Evolutionary conservation across 2,113 vertebrate genomes (phyloP).

Genomic region (Bubo blakistoni): DNA sequence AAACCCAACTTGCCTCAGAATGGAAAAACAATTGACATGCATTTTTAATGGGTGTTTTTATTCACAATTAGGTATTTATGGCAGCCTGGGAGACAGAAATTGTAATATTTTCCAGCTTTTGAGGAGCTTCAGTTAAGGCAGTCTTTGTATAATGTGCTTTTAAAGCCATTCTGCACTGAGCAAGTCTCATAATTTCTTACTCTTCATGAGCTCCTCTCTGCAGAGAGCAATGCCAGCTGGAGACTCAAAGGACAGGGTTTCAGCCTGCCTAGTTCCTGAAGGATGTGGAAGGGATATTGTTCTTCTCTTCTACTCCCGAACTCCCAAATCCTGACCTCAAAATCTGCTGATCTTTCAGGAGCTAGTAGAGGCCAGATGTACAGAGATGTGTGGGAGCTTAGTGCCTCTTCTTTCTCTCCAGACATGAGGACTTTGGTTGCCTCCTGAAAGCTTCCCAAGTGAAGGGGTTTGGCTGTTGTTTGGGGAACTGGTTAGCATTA

Average conservation of each 20-base stretch:
- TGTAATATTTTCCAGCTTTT: conserved; percentile 14
- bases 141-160: neutral
- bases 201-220: neutral
- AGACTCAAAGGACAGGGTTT: neutral
- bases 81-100: conserved; percentile 7
- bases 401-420: conserved; percentile 26
- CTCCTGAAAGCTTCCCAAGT: conserved; percentile 8
- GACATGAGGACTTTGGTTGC: neutral
- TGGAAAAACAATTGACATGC: conserved; percentile 5
- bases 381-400: neutral
- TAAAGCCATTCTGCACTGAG: neutral
- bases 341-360: neutral
- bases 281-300: neutral
- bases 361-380: neutral
- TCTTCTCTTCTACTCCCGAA: neutral
- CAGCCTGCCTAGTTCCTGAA: neutral
- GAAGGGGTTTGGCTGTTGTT: neutral
- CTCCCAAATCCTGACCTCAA: neutral
- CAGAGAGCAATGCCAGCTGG: neutral
- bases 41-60: conserved; percentile 33
- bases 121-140: conserved; percentile 14
- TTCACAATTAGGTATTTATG: conserved; percentile 39
- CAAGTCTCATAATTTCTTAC: neutral
- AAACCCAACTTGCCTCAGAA: neutral
- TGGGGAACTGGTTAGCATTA: conserved; percentile 34